These are phyloP conservation scores for Coilia nasus DNA, from an alignment of 2,797 vertebrate genomes.

Conservation along the genomic window DNA sequence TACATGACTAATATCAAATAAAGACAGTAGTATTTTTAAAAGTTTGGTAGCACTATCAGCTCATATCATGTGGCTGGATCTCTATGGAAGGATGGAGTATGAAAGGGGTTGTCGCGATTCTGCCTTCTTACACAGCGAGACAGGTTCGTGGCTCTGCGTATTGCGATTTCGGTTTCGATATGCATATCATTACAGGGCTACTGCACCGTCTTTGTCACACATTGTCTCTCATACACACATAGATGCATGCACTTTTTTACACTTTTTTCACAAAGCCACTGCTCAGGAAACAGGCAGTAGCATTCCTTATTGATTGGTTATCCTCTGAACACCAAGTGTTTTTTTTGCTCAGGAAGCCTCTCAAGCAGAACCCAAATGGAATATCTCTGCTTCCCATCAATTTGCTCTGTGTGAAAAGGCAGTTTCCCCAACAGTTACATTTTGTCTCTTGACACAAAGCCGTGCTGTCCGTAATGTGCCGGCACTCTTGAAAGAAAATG, in stretches of 20 bases:
- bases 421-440: neutral
- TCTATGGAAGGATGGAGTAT: too few species aligned
- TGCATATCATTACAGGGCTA: too few species aligned
- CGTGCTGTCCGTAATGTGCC: neutral
- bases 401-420: neutral
- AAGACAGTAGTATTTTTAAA: too few species aligned
- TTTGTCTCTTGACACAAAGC: neutral
- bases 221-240: neutral
- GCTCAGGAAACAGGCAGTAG: neutral
- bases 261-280: neutral
- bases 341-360: conserved; percentile 61
- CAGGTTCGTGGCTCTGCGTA: too few species aligned
- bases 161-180: too few species aligned
- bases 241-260: neutral
- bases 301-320: neutral
- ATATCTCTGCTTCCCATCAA: conserved; percentile 47
- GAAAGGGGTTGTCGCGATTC: too few species aligned
- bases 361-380: conserved; percentile 59
- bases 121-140: too few species aligned
- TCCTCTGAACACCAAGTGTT: neutral
- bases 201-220: neutral
- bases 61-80: too few species aligned
- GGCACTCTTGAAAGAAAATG: neutral
- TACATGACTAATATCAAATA: too few species aligned
- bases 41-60: too few species aligned